Evolutionary conservation across 2,888 invertebrate species (phyloP).

Genomic region (Microdon myrmicae): DNA sequence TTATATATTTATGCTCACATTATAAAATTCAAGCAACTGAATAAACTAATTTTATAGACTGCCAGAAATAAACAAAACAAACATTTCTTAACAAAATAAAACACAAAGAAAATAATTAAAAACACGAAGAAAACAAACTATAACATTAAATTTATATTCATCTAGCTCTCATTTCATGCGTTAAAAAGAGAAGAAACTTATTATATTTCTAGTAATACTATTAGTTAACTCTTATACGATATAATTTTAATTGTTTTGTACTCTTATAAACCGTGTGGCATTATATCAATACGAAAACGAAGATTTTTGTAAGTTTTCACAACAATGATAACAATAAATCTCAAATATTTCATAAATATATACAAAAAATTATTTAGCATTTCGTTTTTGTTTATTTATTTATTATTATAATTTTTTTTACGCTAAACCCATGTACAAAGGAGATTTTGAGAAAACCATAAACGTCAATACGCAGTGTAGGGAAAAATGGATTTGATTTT

Average conservation of each 20-base stretch:
- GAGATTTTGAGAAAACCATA: no score
- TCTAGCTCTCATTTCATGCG: no score
- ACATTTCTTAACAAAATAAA: conserved; percentile 10
- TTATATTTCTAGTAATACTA: conserved; percentile 13
- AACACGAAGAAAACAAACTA: conserved; percentile 1
- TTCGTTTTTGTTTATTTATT: no score
- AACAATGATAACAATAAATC: conserved; percentile 37
- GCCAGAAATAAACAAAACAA: conserved; percentile 44
- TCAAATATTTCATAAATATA: no score
- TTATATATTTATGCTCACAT: conserved; percentile 8
- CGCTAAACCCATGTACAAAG: no score
- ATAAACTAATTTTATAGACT: conserved; percentile 47
- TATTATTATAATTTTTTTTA: no score
- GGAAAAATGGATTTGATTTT: no score
- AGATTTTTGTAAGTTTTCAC: conserved; percentile 47
- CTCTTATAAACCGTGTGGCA: conserved; percentile 17
- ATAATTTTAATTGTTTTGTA: conserved; percentile 22
- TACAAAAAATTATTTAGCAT: no score
- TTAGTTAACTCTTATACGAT: conserved; percentile 1
- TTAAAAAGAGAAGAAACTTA: conserved; percentile 7
- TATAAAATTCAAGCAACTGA: conserved; percentile 30
- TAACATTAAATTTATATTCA: no score
- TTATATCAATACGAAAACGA: conserved; percentile 11
- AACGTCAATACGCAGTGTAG: no score
- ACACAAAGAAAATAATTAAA: not conserved